Evolutionary conservation across 2,888 invertebrate genomes (phyloP), one percentile per base, ranked within the genome.

Genomic region (Zaprionus lineosus): DNA sequence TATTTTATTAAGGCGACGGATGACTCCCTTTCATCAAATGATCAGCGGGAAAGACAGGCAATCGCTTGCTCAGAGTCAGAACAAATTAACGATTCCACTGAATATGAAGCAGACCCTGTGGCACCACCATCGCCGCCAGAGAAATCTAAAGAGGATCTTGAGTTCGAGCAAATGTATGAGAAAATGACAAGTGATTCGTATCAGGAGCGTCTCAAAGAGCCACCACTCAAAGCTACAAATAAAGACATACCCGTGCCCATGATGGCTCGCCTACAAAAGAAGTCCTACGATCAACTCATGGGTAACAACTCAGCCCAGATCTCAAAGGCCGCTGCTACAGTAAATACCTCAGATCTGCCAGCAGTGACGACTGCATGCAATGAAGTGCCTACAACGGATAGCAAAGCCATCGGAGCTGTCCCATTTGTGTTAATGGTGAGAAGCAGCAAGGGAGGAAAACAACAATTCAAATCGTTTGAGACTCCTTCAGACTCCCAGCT

Each of bases 371-470:
- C 34, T 1, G n/a, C n/a, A n/a, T 14, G 26, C 29, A 29, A 33
- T 34, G 56, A 37, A 12, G 1, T 21, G 9, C 39, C 34, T 4
- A 18, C 15, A n/a, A 6, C 7, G 2, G 15, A n/a, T 6, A 11
- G 56, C 18, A 46, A 39, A 7, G 2, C 36, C 3, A 59, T 36
- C 9, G 69, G 59, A 0, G 93, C 94, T 0, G 94, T 98, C 34
- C 96, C 96, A 63, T 98, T 99, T 90, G 95, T 98, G 1, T 90
- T 99, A 26, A 97, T 99, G 95, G 93, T 98, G 2, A 93, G 97
- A 31, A 87, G 90, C 40, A 84, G 88, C 5, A 98, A 96, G 88
- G 98, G 98, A 11, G 98, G 97, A 70, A 97, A 97, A 85, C 97
- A 96, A 58, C 97, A 96, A 61, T 97, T 97, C 88, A 97, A 97